phyloP scores from a whole-genome alignment of 2,888 invertebrate species.

The Herminia tarsipennalis region DNA sequence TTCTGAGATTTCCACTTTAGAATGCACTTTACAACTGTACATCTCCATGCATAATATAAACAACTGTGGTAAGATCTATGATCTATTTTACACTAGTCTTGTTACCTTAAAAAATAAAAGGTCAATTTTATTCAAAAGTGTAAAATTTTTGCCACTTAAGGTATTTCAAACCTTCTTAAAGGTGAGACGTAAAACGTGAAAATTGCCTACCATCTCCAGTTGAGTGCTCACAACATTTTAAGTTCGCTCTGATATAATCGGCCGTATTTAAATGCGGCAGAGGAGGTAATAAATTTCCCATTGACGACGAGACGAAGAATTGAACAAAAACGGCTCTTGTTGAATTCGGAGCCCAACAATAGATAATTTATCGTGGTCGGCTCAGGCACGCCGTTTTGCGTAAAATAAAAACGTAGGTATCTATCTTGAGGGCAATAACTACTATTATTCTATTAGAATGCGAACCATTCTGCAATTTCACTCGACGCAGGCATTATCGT shows the following conservation, averaged over 20 bases:
- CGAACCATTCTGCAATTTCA: slow-evolving; percentile 19
- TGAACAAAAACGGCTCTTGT: slow-evolving; percentile 83
- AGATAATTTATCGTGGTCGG: slow-evolving; percentile 81
- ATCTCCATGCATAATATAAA: too few relatives aligned
- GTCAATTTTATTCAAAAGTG: too few relatives aligned
- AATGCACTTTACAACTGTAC: too few relatives aligned
- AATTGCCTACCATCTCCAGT: slow-evolving; percentile 69
- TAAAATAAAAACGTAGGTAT: slow-evolving; percentile 66
- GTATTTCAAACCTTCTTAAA: slow-evolving; percentile 50
- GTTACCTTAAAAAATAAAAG: too few relatives aligned
- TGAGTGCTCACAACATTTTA: slow-evolving; percentile 70
- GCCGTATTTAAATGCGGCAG: slow-evolving; percentile 79
- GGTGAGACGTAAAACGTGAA: slow-evolving; percentile 60
- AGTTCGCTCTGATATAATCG: slow-evolving; percentile 73
- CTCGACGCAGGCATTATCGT: too few relatives aligned
- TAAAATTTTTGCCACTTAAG: too few relatives aligned
- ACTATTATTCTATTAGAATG: slow-evolving; percentile 31
- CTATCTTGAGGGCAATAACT: slow-evolving; percentile 48
- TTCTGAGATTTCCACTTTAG: too few relatives aligned
- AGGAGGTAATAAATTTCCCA: slow-evolving; percentile 81
- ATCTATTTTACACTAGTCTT: too few relatives aligned
- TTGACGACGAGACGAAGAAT: slow-evolving; percentile 83
- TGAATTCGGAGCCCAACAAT: slow-evolving; percentile 78
- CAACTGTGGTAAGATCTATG: too few relatives aligned
- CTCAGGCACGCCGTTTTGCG: slow-evolving; percentile 60